These are phyloP conservation scores for Hydriomena furcata DNA, from an alignment of 2,888 invertebrate genomes.

Conservation along the genomic window DNA sequence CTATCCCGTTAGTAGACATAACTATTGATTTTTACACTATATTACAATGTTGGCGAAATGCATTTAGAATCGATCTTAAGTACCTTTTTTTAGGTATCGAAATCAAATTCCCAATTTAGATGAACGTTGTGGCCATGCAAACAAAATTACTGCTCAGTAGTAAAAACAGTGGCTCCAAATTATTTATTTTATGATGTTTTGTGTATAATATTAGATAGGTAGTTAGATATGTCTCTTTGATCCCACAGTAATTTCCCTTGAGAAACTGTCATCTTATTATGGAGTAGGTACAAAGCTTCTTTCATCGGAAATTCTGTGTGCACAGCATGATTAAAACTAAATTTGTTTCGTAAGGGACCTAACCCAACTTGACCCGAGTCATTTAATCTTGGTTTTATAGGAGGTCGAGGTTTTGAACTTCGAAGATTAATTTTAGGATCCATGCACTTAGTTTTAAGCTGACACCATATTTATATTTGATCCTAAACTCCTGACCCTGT, in stretches of 20 bases:
- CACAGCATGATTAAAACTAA: constrained; percentile 8
- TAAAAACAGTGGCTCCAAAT: not conserved
- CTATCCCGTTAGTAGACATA: no score
- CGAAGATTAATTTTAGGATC: constrained; percentile 14
- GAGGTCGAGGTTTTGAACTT: constrained; percentile 5
- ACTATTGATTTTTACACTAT: no score
- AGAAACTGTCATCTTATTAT: no score
- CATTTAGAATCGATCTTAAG: no score
- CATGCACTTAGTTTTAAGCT: not conserved
- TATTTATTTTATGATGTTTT: not conserved
- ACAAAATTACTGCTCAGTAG: no score
- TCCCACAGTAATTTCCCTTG: constrained; percentile 9
- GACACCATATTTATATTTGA: not conserved
- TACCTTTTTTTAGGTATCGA: no score
- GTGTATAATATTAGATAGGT: no score
- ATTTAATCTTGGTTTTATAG: constrained; percentile 19
- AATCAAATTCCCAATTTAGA: no score
- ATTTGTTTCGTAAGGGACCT: constrained; percentile 4
- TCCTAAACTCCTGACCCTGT: no score
- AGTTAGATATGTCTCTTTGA: not conserved
- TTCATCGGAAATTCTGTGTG: not conserved
- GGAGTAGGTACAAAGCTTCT: no score
- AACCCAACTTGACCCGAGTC: constrained; percentile 9
- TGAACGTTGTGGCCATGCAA: no score
- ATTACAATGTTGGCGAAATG: no score